Conservation (phyloP, 30 jellyfish, hydroid and myxozoan species). For the Pseudorhiza aurosa region DNA sequence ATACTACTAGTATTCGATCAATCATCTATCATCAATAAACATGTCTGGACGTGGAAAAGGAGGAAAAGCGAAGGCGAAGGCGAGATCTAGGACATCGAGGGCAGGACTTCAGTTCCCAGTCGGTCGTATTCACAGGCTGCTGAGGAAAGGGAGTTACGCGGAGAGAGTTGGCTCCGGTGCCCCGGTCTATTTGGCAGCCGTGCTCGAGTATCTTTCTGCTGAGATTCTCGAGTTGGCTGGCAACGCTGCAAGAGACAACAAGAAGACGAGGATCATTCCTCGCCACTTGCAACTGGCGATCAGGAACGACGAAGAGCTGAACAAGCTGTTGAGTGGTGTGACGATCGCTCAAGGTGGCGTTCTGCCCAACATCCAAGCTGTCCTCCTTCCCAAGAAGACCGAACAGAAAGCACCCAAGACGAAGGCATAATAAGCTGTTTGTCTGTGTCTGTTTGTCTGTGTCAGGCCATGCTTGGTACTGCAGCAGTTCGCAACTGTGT, state of each 20-base stretch:
- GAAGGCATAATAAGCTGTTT: too few species aligned
- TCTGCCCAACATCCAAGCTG: slow-evolving; percentile 87
- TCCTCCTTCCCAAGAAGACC: slow-evolving; percentile 86
- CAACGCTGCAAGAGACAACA: slow-evolving; percentile 97
- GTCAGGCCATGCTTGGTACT: not conserved
- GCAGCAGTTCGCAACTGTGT: not conserved
- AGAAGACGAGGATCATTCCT: slow-evolving; percentile 85
- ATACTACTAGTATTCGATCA: too few species aligned
- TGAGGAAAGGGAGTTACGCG: slow-evolving; percentile 86
- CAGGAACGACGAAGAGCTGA: slow-evolving; percentile 93
- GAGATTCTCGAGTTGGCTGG: slow-evolving; percentile 97
- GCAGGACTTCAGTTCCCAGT: slow-evolving; percentile 98
- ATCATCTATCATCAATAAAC: not conserved
- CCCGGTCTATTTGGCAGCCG: slow-evolving; percentile 97
- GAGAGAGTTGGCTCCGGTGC: slow-evolving; percentile 93
- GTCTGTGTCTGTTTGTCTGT: not conserved
- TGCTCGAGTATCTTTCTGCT: slow-evolving; percentile 93
- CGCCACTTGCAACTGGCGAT: slow-evolving; percentile 96
- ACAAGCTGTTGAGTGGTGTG: slow-evolving; percentile 91
- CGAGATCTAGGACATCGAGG: slow-evolving; percentile 78
- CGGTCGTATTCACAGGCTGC: slow-evolving; percentile 83
- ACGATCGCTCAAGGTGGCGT: slow-evolving; percentile 98
- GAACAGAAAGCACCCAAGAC: not conserved
- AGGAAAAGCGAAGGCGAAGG: slow-evolving; percentile 77
- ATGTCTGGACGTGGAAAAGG: slow-evolving; percentile 98